phyloP scores from a whole-genome alignment of 2,797 vertebrate species.

The Craterocephalus amniculus region DNA sequence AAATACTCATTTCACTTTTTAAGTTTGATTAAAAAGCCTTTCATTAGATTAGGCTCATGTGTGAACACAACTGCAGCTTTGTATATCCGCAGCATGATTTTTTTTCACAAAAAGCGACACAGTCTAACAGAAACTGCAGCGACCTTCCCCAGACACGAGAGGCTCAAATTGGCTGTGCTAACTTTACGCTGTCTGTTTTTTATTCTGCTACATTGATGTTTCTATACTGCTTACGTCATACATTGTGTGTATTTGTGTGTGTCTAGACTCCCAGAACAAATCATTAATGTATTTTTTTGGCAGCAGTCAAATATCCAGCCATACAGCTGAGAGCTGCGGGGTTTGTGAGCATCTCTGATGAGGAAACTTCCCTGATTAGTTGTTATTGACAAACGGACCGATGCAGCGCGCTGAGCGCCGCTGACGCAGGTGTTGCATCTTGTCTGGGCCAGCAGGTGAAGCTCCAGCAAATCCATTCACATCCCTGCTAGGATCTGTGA shows the following conservation, averaged over 20 bases:
- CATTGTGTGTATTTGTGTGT: neutral
- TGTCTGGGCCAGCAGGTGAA: neutral
- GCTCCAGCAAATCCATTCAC: constrained; percentile 8
- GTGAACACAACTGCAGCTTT: neutral
- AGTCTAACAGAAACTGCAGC: neutral
- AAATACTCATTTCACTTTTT: neutral
- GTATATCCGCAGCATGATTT: neutral
- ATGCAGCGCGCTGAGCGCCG: constrained; percentile 3
- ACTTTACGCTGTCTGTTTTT: neutral
- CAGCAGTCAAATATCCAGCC: constrained; percentile 45
- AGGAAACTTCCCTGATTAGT: constrained; percentile 38
- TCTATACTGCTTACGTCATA: constrained; percentile 20
- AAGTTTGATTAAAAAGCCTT: neutral
- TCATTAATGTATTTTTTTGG: constrained; percentile 55
- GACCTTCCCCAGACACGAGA: neutral
- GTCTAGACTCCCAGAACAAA: constrained; percentile 30
- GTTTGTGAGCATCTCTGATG: constrained; percentile 30
- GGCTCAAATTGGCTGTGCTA: neutral
- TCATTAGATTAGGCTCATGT: neutral
- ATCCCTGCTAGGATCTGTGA: neutral
- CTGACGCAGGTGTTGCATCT: neutral
- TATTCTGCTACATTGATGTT: constrained; percentile 34
- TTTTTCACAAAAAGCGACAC: neutral
- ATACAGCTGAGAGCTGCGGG: constrained; percentile 30
- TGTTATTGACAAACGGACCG: constrained; percentile 17